Base-by-base conservation (phyloP, 2,113 vertebrate genomes). In the Centrocercus urophasianus region DNA sequence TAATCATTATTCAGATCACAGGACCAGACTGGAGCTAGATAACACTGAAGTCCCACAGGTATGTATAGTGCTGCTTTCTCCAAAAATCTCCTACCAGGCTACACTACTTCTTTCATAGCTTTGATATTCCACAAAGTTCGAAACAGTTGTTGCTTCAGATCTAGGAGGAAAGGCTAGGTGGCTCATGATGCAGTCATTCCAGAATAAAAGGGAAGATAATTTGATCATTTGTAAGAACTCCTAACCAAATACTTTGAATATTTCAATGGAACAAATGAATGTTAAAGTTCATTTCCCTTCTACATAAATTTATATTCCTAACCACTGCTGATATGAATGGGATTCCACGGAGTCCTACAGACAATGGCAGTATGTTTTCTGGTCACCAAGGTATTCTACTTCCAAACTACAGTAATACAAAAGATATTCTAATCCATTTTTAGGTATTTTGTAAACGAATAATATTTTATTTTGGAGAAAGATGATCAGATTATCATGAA, bases 111-210 rank as follows among this genome's bases (percentile, higher is more conserved):
- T 4, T 78, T 24, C 16, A 15, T 8, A 15, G 7, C 8, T 57
- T 13, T 2, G 64, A 17, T 32, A 59, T 6, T 60, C 32, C 32
- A 42, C 36, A 63, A 47, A 60, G 16, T 28, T 75, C 13, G 60
- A 50, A 89, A 40, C 9, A 59, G 4, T 1, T 0, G 24, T 50
- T 89, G 21, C 18, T 82, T 15, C 16, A 0, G 0, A 22, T 15
- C 0, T 1, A 30, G 57, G 13, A 63, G 45, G 40, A 83, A 86
- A 65, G 30, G 17, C 73, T 78, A 77, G 11, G 24, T 40, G 48
- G 17, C 14, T 48, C 36, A 40, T n/a, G n/a, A 47, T 24, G 69
- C 25, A 80, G 0, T 77, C 28, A 40, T 21, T 9, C 12, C 2
- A 45, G 25, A 38, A 74, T 54, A 61, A 73, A 66, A 90, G 19